Evolutionary conservation across 2,888 invertebrate genomes (phyloP), one percentile per base, ranked within the genome.

Genomic region (Hirtodrosophila cameraria): DNA sequence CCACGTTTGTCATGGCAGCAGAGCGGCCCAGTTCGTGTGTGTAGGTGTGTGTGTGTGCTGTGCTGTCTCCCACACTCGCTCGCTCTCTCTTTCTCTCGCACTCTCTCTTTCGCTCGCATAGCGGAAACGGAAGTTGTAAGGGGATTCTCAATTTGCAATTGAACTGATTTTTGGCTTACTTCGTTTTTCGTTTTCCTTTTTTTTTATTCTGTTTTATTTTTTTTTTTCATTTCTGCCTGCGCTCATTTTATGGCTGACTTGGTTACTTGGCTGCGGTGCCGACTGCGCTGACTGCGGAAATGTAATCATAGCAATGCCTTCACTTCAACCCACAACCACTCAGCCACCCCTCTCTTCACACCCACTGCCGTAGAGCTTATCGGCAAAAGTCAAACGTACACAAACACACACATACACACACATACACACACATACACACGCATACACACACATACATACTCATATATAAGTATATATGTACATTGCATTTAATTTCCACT

Each of bases 91-190:
- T 31, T 49, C 11, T 15, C 33, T 25, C 38, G 36, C 23, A 9
- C n/a, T 15, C 15, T 30, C 25, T 42, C 27, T n/a, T n/a, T n/a
- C n/a, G 48, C 61, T 81, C 54, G 61, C 62, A 63, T 63, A 67
- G 73, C 82, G 82, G 82, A 87, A 83, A 73, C 83, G 82, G 82
- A 83, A 83, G 82, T 87, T 83, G 82, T 83, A 83, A 87, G 82
- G 86, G 82, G 87, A 82, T 82, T 87, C 86, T 82, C 82, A 87
- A 82, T 82, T 83, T 83, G 82, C 87, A 87, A 83, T 83, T 78
- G 82, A 82, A 82, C 82, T 85, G 87, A 83, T 83, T 83, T 83
- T 83, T 87, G 87, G 87, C 83, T 81, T 77, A 68, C 66, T 65
- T 49, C 28, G 7, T 23, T 23, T 23, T 20, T 3, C 2, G 5